Conservation (phyloP, 1,140 invertebrate species). For the Drosophila erecta region DNA sequence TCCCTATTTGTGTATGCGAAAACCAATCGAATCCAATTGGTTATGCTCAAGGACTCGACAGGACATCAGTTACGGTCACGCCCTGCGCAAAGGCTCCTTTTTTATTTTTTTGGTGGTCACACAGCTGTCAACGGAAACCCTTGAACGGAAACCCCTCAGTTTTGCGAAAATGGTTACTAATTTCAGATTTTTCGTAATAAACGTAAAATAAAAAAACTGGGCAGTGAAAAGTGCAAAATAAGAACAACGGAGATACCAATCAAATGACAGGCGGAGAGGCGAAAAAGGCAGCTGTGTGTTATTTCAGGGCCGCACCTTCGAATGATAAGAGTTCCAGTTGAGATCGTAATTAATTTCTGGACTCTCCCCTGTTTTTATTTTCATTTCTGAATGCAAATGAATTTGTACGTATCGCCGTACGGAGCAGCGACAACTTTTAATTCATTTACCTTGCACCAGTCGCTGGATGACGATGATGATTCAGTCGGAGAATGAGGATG, state of each 20-base stretch:
- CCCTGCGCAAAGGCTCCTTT: slow-evolving; percentile 7
- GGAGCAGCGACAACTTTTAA: slow-evolving; percentile 50
- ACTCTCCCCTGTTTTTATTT: slow-evolving; percentile 15
- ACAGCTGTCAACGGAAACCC: slow-evolving; percentile 36
- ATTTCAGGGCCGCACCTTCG: slow-evolving; percentile 45
- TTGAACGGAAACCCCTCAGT: slow-evolving; percentile 9
- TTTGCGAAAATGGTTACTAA: slow-evolving; percentile 51
- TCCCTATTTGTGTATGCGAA: slow-evolving; percentile 2
- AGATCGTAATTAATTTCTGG: slow-evolving; percentile 73
- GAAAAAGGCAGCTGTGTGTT: slow-evolving; percentile 33
- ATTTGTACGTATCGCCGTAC: slow-evolving; percentile 51
- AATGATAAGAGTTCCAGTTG: slow-evolving; percentile 54
- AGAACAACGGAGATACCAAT: slow-evolving; percentile 42
- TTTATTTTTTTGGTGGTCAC: slow-evolving; percentile 2
- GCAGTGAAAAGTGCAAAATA: slow-evolving; percentile 20
- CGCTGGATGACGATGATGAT: slow-evolving; percentile 44
- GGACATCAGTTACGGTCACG: slow-evolving; percentile 32
- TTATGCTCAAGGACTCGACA: slow-evolving; percentile 35
- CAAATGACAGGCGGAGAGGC: slow-evolving; percentile 22
- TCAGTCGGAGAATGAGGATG: slow-evolving; percentile 39
- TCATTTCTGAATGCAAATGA: slow-evolving; percentile 67
- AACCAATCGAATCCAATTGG: slow-evolving; percentile 29
- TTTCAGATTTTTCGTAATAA: slow-evolving; percentile 43
- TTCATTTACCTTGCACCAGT: slow-evolving; percentile 48
- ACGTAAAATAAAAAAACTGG: slow-evolving; percentile 32